Evolutionary conservation across 2,797 vertebrate species (phyloP).

Genomic region (Phoeniculus purpureus): DNA sequence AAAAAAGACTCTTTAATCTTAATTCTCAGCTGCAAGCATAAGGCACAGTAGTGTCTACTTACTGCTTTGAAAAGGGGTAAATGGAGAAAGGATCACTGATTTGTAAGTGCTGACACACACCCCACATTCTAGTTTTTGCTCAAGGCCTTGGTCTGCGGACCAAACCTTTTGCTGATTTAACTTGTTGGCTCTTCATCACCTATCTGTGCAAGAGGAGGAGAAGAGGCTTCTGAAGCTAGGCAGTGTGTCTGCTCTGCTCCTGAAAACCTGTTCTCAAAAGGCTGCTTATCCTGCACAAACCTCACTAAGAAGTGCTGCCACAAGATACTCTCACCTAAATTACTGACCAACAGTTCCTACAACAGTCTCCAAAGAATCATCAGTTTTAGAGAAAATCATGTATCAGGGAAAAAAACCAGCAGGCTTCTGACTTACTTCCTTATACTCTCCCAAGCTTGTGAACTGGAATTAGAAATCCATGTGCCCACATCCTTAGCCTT

Average conservation of each 20-base stretch:
- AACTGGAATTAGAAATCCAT: conserved; percentile 60
- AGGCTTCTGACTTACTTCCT: conserved; percentile 39
- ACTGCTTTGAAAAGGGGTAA: not conserved
- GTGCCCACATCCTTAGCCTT: conserved; percentile 26
- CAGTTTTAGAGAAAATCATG: not conserved
- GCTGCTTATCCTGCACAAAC: not conserved
- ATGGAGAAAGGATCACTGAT: not conserved
- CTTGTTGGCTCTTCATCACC: not conserved
- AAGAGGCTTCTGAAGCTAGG: not conserved
- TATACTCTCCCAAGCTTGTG: not conserved
- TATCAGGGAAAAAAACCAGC: not conserved
- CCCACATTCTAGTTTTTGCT: not conserved
- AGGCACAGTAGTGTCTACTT: not conserved
- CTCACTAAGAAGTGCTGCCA: not conserved
- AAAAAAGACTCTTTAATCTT: not conserved
- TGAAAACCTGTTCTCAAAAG: not conserved
- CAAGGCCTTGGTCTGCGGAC: not conserved
- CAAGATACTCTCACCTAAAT: not conserved
- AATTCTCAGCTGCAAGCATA: not conserved
- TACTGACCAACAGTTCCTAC: not conserved
- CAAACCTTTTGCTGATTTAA: not conserved
- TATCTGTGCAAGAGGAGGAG: not conserved
- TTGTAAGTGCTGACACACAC: not conserved
- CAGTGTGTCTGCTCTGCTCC: not conserved
- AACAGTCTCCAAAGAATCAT: not conserved